Base-by-base conservation (phyloP, 2,888 invertebrate genomes). In the Eulithis prunata region DNA sequence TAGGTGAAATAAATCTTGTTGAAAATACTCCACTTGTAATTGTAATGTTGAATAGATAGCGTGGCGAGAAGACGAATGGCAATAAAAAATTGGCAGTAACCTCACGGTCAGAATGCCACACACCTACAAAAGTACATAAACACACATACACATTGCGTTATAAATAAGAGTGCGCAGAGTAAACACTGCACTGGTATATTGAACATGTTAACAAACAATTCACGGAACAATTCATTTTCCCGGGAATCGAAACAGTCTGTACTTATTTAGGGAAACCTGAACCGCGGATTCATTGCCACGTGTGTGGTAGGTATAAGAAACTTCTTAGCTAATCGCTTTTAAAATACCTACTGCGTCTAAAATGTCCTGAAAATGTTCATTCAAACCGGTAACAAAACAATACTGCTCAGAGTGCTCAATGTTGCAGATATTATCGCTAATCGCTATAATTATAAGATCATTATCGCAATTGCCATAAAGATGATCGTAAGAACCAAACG, bases 61-160 rank as follows among this genome's bases (percentile, higher is more conserved):
- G 73, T 71, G 73, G 72, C 60, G 68, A 52, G 68, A 80, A 80
- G 77, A 81, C 69, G 75, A 71, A 78, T 78, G 71, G 79, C 71
- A 62, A 76, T 81, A 77, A 75, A 78, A 71, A 78, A 71, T 81
- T 80, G 78, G 81, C 78, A 78, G 65, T 64, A 69, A 74, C 68
- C 73, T 72, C 70, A 67, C 65, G 72, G 60, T 64, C 64, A 59
- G 66, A 73, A 70, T 73, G 63, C 66, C 70, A 69, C 70, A 63
- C 63, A 61, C 60, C 53, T 63, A 67, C 58, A 52, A 43, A 51
- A 59, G 28, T 28, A 69, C 41, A 41, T 41, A 41, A 6, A 21
- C 21, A 21, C 38, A 38, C 38, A 8, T 41, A 41, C 63, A 57
- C 62, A 64, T 63, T 64, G 71, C 65, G 70, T 68, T 74, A 62